Evolutionary conservation across 2,113 vertebrate species (phyloP), one percentile per base, ranked within the genome.

Genomic region (Hiodon tergisus): DNA sequence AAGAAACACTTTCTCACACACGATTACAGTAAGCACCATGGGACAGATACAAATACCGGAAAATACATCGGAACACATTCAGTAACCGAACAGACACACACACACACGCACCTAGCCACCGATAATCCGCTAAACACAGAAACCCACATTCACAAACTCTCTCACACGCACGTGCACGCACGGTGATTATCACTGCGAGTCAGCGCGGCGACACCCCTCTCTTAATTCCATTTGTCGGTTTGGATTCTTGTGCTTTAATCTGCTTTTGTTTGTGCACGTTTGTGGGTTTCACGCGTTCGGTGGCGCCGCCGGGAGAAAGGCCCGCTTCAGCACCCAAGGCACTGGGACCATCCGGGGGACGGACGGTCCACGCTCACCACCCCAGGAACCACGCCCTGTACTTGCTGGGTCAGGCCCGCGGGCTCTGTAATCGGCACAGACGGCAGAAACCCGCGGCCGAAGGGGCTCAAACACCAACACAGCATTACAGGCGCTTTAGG

Each of bases 191-290:
- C 89, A 90, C 88, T 86, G 85, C 83, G 84, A 86, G 86, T 86
- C 90, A 91, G 89, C 87, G 89, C 86, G 85, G 85, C 87, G 88
- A 89, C 87, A 90, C 88, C 90, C 87, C 85, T 90, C 63, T 67
- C 87, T 91, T 31, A 91, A 92, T 92, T 90, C 89, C 85, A 83
- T 91, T 91, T 91, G 88, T 90, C 89, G 90, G 89, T 91, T 91
- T 89, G 88, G 89, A 90, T 91, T 91, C 82, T 89, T 91, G 90
- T 87, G 86, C 87, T 90, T 90, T 91, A 90, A 88, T 90, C 88
- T 89, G 83, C 84, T 84, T 87, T 90, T 89, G 89, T 90, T 90
- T 90, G 88, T 89, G 87, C 88, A 89, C 87, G 89, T 88, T 88
- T 89, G 87, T 85, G 84, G 85, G 87, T 87, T 52, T 54, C 31